Conservation (phyloP, 2,888 invertebrate species). For the Pseudococcus jackbeardsleyi region DNA sequence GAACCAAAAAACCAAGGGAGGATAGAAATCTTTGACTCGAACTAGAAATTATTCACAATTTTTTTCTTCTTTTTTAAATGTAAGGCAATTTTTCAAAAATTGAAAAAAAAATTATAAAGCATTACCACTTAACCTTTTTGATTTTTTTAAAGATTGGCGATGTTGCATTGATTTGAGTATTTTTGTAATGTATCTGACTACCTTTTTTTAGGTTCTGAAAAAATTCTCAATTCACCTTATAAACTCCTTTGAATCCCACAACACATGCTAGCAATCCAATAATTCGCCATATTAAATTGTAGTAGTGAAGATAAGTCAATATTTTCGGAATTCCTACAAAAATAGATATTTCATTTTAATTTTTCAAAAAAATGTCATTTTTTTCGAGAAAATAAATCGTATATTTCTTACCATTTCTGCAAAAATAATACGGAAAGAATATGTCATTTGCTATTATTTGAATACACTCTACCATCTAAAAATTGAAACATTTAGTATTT, state of each 20-base stretch:
- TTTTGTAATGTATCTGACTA: too few species aligned
- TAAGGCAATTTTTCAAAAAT: too few species aligned
- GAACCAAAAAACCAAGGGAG: too few species aligned
- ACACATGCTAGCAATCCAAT: not conserved
- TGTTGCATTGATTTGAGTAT: too few species aligned
- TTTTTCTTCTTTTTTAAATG: too few species aligned
- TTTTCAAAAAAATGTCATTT: not conserved
- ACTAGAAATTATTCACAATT: too few species aligned
- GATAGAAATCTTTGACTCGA: too few species aligned
- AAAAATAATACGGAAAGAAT: not conserved
- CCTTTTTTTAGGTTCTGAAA: too few species aligned
- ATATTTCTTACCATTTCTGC: not conserved
- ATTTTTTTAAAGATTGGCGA: too few species aligned
- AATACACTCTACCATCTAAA: not conserved
- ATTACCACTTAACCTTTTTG: too few species aligned
- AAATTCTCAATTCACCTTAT: not conserved
- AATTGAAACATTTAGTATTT: not conserved
- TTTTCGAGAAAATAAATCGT: not conserved
- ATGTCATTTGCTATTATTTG: not conserved
- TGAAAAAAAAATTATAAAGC: too few species aligned
- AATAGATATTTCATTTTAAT: not conserved
- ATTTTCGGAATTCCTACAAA: not conserved
- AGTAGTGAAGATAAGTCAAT: not conserved
- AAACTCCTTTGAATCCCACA: not conserved
- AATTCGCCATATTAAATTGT: not conserved